These are phyloP conservation scores for Muscicapa adusta DNA, from an alignment of 2,113 vertebrate species.

Conservation along the genomic window DNA sequence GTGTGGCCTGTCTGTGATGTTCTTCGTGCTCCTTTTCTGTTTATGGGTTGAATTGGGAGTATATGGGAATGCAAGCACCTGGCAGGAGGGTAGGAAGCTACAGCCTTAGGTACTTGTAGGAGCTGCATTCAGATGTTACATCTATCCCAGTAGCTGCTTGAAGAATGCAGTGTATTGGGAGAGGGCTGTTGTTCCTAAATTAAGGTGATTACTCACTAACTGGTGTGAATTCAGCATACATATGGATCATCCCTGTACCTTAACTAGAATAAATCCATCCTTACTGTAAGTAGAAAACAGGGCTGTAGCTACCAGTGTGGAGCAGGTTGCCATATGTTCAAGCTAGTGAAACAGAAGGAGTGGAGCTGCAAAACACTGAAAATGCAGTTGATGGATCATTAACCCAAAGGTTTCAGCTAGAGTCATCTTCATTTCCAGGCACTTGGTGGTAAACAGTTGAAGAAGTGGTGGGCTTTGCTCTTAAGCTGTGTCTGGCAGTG, in stretches of 20 bases:
- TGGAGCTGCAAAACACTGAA: background rate
- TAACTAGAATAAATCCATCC: background rate
- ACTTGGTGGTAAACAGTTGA: background rate
- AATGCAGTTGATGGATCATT: background rate
- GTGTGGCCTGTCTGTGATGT: background rate
- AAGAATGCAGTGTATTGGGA: background rate
- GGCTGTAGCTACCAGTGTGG: background rate
- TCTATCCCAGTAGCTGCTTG: background rate
- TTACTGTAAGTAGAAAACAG: background rate
- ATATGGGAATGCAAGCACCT: background rate
- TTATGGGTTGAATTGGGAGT: background rate
- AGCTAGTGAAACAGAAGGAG: background rate
- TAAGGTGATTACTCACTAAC: background rate
- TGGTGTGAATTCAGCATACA: background rate
- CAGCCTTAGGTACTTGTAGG: background rate
- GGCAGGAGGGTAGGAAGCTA: background rate
- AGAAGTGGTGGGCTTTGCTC: background rate
- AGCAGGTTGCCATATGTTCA: background rate
- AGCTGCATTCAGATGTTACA: background rate
- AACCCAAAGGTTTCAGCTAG: background rate
- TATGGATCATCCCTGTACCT: background rate
- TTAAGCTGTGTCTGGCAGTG: background rate
- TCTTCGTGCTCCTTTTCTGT: background rate
- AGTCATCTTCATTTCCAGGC: background rate
- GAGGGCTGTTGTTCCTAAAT: background rate